Base-by-base conservation (phyloP, 2,888 invertebrate genomes). In the Pyrocoelia pectoralis region DNA sequence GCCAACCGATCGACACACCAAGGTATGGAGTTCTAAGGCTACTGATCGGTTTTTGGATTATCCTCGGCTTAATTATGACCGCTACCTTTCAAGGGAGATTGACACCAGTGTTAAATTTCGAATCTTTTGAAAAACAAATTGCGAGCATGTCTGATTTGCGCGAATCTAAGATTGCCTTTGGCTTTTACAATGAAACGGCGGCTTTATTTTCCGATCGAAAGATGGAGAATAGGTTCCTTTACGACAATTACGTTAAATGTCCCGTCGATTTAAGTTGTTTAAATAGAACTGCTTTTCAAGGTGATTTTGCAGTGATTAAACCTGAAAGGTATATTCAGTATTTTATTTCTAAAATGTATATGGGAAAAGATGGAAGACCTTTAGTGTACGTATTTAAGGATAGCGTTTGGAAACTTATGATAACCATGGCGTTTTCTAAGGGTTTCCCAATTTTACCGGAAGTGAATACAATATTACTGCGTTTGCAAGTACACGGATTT, bases 31-130 rank as follows among this genome's bases (percentile, higher is more conserved):
- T n/a, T 8, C 13, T 46, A 12, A 57, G 55, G 15, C 10, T 65
- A 0, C 5, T 51, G 0, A 43, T 65, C 18, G 15, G 18, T 0
- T 4, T 41, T 8, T 61, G 65, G 61, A n/a, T 65, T 1, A 13
- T 14, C 1, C 14, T 50, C 14, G 33, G 46, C 6, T 46, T 38
- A 13, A 15, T 61, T 1, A 41, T 59, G 10, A n/a, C 14, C 1
- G 52, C 60, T 3, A 38, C 41, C 9, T 68, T 66, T 53, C 66
- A 68, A 61, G 57, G 64, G 2, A 51, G 66, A n/a, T 6, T 64
- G 10, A 54, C 61, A 4, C 19, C 50, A 0, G 56, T 24, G 5
- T 52, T 69, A 13, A 66, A 64, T 46, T 55, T 56, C 17, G 56
- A 56, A 1, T 13, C 28, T 1, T 64, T 59, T 24, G 52, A 58